These are phyloP conservation scores for Circaetus cinerascens DNA, from an alignment of 2,113 vertebrate species.

Conservation along the genomic window DNA sequence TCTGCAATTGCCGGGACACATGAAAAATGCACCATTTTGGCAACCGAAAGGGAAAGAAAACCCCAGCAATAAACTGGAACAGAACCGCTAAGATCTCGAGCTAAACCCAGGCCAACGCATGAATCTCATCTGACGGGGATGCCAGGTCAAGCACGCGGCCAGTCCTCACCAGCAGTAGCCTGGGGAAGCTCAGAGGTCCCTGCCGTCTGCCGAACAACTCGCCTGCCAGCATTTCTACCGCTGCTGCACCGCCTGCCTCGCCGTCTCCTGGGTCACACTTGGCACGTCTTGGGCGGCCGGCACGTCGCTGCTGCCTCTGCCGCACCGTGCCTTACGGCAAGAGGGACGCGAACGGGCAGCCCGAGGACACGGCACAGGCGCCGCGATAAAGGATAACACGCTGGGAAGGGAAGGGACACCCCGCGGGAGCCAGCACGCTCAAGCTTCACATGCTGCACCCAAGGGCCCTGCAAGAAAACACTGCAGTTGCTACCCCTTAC, in stretches of 20 bases:
- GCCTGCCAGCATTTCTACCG: neutral
- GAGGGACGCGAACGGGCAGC: neutral
- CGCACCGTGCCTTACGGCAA: neutral
- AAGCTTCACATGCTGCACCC: fast-evolving
- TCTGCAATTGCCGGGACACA: neutral
- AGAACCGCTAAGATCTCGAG: neutral
- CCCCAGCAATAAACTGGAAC: neutral
- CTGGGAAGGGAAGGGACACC: neutral
- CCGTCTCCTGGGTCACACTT: neutral
- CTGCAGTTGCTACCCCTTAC: neutral
- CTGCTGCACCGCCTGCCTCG: fast-evolving
- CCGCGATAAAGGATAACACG: neutral
- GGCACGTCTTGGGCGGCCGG: neutral
- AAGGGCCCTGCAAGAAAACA: neutral
- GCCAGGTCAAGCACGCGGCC: neutral
- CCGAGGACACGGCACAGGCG: neutral
- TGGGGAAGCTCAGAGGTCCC: neutral
- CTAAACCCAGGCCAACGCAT: neutral
- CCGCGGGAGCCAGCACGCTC: neutral
- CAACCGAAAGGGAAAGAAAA: neutral
- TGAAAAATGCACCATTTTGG: neutral
- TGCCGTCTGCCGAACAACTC: fast-evolving
- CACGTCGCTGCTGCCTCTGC: neutral
- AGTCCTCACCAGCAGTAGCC: neutral
- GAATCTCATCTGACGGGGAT: neutral